Percentiles rank a stretch among this genome's conserved stretches.
Conservation (phyloP, 2,797 vertebrate species). For the Lagodon rhomboides region DNA sequence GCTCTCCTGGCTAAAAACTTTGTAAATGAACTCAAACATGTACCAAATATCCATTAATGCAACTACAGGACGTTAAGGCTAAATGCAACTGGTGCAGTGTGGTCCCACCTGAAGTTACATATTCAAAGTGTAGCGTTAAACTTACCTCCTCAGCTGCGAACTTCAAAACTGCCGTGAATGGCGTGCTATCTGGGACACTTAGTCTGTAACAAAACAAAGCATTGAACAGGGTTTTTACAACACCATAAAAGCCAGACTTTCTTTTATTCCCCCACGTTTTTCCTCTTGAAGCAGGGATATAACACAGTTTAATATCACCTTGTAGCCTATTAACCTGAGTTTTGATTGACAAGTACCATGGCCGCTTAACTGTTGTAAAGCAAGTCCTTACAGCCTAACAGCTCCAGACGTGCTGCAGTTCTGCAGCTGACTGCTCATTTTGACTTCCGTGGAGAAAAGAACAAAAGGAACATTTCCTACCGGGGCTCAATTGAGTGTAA, state of each 20-base stretch:
- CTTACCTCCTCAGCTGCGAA: conserved; percentile 98
- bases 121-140: background rate
- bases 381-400: background rate
- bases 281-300: background rate
- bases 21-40: background rate
- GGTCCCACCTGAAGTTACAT: background rate
- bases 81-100: background rate
- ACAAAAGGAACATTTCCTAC: conserved; percentile 5
- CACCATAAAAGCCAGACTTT: background rate
- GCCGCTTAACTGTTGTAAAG: conserved; percentile 1
- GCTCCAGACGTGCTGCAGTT: background rate
- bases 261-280: background rate
- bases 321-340: background rate
- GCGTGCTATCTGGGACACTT: conserved; percentile 95
- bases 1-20: background rate
- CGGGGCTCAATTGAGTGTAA: conserved; percentile 2
- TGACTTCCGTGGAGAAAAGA: background rate
- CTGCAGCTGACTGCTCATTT: conserved; percentile 12
- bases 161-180: conserved; percentile 97
- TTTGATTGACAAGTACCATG: background rate
- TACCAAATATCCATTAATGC: background rate
- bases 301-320: background rate
- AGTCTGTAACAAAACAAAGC: conserved; percentile 85
- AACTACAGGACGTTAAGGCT: background rate
- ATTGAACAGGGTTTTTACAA: conserved; percentile 28